These are phyloP conservation scores for Acrobasis repandana DNA, from an alignment of 2,888 invertebrate genomes.

Conservation along the genomic window DNA sequence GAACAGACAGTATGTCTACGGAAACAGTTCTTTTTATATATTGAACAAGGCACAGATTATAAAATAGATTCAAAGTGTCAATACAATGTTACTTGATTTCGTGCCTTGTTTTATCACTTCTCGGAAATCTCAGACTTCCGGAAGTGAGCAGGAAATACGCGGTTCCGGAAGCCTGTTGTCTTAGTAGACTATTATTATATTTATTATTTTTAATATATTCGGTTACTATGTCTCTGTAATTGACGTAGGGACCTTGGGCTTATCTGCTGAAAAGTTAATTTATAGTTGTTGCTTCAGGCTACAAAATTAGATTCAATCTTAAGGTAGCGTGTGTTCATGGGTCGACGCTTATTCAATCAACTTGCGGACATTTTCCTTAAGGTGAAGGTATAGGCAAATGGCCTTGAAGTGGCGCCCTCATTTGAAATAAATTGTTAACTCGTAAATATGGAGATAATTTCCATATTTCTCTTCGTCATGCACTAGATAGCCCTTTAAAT, in stretches of 20 bases:
- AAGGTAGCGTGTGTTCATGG: no score
- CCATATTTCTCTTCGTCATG: no score
- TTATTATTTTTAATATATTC: slow-evolving; percentile 12
- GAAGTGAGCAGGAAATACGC: slow-evolving; percentile 15
- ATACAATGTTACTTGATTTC: neutral
- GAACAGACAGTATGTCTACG: no score
- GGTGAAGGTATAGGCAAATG: no score
- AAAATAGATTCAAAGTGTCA: neutral
- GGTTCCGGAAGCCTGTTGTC: slow-evolving; percentile 3
- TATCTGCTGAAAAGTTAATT: neutral
- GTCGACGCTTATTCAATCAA: no score
- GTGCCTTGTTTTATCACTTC: slow-evolving; percentile 19
- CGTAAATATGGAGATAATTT: no score
- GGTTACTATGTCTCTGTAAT: neutral
- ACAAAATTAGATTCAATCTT: neutral
- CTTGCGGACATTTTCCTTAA: no score
- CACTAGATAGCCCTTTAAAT: no score
- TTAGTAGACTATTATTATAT: slow-evolving; percentile 8
- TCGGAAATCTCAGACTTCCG: slow-evolving; percentile 21
- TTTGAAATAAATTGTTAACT: no score
- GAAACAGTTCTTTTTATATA: no score
- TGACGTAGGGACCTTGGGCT: slow-evolving; percentile 2
- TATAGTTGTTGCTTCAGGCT: neutral
- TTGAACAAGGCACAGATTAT: neutral
- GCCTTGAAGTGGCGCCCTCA: no score